Evolutionary conservation across 2,113 vertebrate species (phyloP), one percentile per base, ranked within the genome.

Genomic region (Microtus oregoni): DNA sequence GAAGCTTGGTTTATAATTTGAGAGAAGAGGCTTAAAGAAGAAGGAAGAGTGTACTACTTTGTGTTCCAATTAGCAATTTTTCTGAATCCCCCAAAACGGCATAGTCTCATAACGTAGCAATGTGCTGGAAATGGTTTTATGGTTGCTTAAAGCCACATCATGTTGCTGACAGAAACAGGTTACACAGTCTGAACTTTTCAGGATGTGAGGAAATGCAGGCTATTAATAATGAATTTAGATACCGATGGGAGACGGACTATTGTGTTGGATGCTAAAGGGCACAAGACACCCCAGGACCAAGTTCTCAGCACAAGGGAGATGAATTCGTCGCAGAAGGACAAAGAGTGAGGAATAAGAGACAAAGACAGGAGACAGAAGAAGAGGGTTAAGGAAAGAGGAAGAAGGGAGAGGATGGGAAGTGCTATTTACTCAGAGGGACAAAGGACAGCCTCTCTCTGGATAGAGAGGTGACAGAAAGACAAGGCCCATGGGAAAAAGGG

Each of bases 171-270:
- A 81, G 32, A 95, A 82, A 26, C 35, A 68, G 70, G 35, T 87
- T 47, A 68, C 13, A 61, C 3, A 52, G 65, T 17, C 24, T 32
- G 5, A 81, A 81, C 44, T 75, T 76, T 79, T 83, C 50, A 92
- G 61, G 52, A 85, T 67, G 14, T 76, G 77, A 90, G 61, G 63
- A 92, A 30, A 85, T 44, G n/a, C 7, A 92, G 75, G 6, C 41
- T 90, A 44, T 35, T 55, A 93, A n/a, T 50, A 93, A 97, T 83
- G n/a, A 79, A 41, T 90, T 90, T 38, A 85, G 3, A 90, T 76
- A 20, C 17, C 79, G 88, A 32, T 78, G 55, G 14, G n/a, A 67
- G 78, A 92, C n/a, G 90, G 72, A 90, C 68, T 50, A 86, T 52
- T 63, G 77, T 41, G 7, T 11, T 50, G 61, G 35, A 72, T 72